These are phyloP conservation scores for Helicoverpa zea DNA, from an alignment of 1,140 invertebrate species.

Conservation along the genomic window DNA sequence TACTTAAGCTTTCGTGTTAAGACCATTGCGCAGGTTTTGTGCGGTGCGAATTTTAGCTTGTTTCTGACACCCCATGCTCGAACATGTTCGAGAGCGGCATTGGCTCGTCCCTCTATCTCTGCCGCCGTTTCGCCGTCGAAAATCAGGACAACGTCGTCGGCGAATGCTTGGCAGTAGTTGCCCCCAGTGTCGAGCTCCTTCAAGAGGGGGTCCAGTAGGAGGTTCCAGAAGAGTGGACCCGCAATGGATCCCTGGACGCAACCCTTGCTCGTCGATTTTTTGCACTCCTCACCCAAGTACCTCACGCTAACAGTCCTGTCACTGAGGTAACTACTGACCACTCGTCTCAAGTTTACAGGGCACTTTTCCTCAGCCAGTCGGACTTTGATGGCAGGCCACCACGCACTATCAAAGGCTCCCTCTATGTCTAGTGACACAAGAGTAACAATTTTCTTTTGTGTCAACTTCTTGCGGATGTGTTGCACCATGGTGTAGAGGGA, in stretches of 20 bases:
- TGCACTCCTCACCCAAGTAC: slow-evolving; percentile 10
- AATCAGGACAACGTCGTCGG: slow-evolving; percentile 6
- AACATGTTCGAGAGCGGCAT: no score
- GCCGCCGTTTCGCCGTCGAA: neutral
- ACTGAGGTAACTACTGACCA: slow-evolving; percentile 23
- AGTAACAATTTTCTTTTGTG: slow-evolving; percentile 15
- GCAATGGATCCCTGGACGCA: slow-evolving; percentile 36
- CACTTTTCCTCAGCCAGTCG: slow-evolving; percentile 39
- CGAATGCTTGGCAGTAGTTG: neutral
- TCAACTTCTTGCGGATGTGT: neutral
- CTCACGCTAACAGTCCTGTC: slow-evolving; percentile 21
- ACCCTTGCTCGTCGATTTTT: neutral
- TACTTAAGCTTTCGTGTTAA: slow-evolving; percentile 5
- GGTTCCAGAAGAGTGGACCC: slow-evolving; percentile 8
- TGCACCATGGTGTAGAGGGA: slow-evolving; percentile 52
- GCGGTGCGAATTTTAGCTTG: no score
- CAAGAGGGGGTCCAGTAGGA: slow-evolving; percentile 1
- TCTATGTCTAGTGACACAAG: slow-evolving; percentile 38
- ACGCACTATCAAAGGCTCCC: slow-evolving; percentile 46
- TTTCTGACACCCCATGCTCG: no score
- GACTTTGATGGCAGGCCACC: slow-evolving; percentile 38
- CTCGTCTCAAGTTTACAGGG: slow-evolving; percentile 10
- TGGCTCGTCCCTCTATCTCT: no score
- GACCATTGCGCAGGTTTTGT: neutral
- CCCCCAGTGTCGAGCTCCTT: neutral